Evolutionary conservation across 1,140 invertebrate species (phyloP), one percentile per base, ranked within the genome.

Genomic region (Bathynomus jamesi): DNA sequence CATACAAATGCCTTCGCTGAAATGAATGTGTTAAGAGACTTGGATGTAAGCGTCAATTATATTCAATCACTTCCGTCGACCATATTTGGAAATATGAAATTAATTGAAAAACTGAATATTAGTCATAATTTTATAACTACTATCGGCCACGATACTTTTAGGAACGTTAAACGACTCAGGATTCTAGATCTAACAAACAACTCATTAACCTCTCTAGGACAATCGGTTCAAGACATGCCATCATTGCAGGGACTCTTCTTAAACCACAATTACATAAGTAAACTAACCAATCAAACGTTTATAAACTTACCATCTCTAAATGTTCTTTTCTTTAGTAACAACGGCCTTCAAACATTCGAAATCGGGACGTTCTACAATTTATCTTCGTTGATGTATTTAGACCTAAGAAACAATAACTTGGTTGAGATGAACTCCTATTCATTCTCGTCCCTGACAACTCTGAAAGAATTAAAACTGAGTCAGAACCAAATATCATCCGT

Each of bases 21-120:
- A 60, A 81, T 95, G 31, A 84, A 86, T 0, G 88, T 88, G 77
- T 81, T 96, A 70, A 85, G 87, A 65, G 86, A 88, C 76, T 81
- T 96, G 4, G 89, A 89, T 79, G 81, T 95, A 40, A 89, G 87
- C n/a, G 86, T 89, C 69, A 96, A 85, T 76, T 82, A 80, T 73
- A 80, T 85, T 63, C 71, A 73, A 25, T 65, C 13, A 11, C 60
- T 79, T 4, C 69, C 70, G 1, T 61, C 40, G 0, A 69, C 71
- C 30, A 69, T 72, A 61, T 71, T 78, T 30, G 17, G 60, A n/a
- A 21, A 27, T 28, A 69, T 60, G 21, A 61, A 65, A 3, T 28
- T 62, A 0, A 13, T 77, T 21, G 70, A 74, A 61, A 62, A 66
- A 11, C 67, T 74, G 8, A 74, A 77, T 28, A 62, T 63, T 7